phyloP scores from a whole-genome alignment of 2,113 vertebrate species.

The Beaufortia kweichowensis region DNA sequence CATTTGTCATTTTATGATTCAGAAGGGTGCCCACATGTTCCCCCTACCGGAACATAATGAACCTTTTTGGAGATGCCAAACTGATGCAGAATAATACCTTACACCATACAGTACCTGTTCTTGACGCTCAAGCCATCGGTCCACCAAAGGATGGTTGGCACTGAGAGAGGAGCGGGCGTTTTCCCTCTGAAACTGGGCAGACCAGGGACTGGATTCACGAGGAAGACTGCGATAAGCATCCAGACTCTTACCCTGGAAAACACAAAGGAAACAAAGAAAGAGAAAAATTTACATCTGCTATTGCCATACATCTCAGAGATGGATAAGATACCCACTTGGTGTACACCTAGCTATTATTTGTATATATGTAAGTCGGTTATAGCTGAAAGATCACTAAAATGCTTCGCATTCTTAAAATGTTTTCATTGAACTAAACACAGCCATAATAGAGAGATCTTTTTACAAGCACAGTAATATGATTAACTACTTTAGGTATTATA shows the following conservation, averaged over 20 bases:
- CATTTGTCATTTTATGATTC: too few relatives aligned
- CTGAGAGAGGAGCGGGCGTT: constrained; percentile 92
- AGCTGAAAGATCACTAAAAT: too few relatives aligned
- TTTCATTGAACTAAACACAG: background rate
- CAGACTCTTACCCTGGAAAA: constrained; percentile 64
- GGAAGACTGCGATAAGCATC: constrained; percentile 93
- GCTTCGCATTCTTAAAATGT: background rate
- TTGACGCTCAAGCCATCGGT: constrained; percentile 93
- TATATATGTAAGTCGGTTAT: too few relatives aligned
- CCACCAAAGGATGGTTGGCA: constrained; percentile 97
- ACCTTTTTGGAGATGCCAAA: too few relatives aligned
- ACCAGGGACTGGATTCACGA: constrained; percentile 85
- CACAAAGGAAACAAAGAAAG: background rate
- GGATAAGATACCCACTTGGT: too few relatives aligned
- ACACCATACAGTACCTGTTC: constrained; percentile 83
- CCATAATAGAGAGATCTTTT: background rate
- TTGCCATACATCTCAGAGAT: too few relatives aligned
- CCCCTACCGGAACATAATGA: too few relatives aligned
- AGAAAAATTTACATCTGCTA: background rate
- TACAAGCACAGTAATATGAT: background rate
- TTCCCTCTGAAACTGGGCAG: constrained; percentile 95
- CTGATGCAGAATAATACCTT: background rate
- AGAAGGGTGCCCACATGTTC: too few relatives aligned
- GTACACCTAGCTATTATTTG: too few relatives aligned
- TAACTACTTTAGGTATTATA: background rate